Base-by-base conservation (phyloP, 2,797 vertebrate genomes). In the Eutrigla gurnardus region DNA sequence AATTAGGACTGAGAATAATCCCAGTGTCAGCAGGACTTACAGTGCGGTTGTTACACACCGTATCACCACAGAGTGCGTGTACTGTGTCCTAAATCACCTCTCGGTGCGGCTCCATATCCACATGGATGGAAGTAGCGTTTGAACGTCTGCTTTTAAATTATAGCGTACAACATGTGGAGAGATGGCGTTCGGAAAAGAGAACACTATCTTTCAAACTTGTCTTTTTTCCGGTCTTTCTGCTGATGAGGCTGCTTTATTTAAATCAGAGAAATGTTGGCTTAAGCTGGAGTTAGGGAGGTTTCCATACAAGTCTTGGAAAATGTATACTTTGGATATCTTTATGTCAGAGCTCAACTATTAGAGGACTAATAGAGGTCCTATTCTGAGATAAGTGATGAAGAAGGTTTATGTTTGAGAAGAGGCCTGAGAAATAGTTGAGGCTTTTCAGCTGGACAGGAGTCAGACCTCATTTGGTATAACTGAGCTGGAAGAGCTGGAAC, bases 131-230 rank as follows among this genome's bases (percentile, higher is more conserved):
- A 63, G 52, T 47, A 25, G 43, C 15, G 53, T 52, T 70, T 78
- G 58, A 68, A 86, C 13, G 62, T 77, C 74, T 83, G 64, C 43
- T 77, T 71, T 83, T 86, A 89, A 92, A 91, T 88, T 82, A 89
- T 46, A 88, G 81, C 66, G 77, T 62, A 18, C 39, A 42, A 18
- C 55, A n/a, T 71, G 61, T 3, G 17, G 61, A 57, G 75, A 74
- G 78, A 78, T 45, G 60, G 73, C 43, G 58, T 66, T 69, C 46
- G 68, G 75, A 75, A 71, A 79, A 59, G 42, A 58, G 61, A 64
- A 46, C 59, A 33, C 43, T 74, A 73, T 86, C 72, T 68, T 53
- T 88, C 65, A 71, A 37, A 52, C 50, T 75, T 36, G 11, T 67
- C 54, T 50, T 62, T 77, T 45, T 33, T 67, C 62, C 60, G 49